phyloP scores from a whole-genome alignment of 1,140 invertebrate species.

The Lasioglossum albipes region DNA sequence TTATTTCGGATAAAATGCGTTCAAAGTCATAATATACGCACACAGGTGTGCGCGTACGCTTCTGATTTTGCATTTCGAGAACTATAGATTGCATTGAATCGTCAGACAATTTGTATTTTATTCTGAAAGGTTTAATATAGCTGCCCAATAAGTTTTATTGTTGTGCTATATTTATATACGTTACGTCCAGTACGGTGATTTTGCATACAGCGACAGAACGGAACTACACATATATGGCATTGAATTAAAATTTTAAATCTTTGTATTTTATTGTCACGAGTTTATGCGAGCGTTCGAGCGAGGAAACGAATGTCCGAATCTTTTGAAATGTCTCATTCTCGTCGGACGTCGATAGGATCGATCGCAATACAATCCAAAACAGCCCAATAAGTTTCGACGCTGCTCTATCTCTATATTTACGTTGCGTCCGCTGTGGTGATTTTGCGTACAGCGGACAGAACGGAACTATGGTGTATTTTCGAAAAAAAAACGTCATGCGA shows the following conservation, averaged over 20 bases:
- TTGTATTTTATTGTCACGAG: too few species aligned
- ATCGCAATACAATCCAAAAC: background rate
- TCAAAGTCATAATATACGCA: too few species aligned
- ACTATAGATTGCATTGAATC: too few species aligned
- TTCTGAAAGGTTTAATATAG: too few species aligned
- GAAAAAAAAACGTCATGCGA: constrained; percentile 10
- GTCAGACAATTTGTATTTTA: too few species aligned
- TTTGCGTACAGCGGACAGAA: background rate
- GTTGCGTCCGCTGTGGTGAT: constrained; percentile 24
- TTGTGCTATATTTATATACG: constrained; percentile 38
- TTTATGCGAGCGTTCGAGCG: too few species aligned
- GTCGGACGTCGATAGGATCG: background rate
- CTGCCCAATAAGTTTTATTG: constrained; percentile 25
- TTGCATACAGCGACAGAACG: background rate
- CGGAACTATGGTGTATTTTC: constrained; percentile 21
- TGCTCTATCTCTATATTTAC: constrained; percentile 44
- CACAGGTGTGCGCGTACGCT: too few species aligned
- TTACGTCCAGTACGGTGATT: constrained; percentile 17
- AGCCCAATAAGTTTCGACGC: constrained; percentile 34
- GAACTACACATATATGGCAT: background rate
- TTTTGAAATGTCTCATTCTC: background rate
- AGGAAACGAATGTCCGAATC: background rate
- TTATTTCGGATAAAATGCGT: too few species aligned
- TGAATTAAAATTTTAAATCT: too few species aligned
- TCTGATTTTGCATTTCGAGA: too few species aligned